Evolutionary conservation across 35 echinoderm and acorn worm genomes (phyloP).

Genomic region (Stichopus chloronotus): DNA sequence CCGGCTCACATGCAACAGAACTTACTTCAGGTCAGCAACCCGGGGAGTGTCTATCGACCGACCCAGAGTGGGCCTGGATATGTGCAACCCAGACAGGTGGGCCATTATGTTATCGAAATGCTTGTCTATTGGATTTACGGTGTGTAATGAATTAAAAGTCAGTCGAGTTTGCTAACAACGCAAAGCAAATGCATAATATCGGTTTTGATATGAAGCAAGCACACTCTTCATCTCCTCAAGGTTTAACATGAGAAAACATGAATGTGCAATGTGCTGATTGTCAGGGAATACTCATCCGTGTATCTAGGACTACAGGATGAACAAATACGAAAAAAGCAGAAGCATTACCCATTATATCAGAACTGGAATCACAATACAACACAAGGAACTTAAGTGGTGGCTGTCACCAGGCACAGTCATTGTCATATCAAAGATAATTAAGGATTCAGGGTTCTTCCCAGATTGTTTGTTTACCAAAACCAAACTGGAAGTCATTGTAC

Average conservation of each 20-base stretch:
- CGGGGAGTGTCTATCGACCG: constrained; percentile 64
- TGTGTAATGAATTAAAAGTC: background rate
- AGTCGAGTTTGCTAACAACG: background rate
- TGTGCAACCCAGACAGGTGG: constrained; percentile 81
- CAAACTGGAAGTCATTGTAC: too few species aligned
- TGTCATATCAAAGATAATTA: too few species aligned
- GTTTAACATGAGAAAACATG: too few species aligned
- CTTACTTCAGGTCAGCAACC: background rate
- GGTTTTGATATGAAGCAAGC: background rate
- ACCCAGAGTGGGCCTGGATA: constrained; percentile 75
- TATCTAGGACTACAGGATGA: too few species aligned
- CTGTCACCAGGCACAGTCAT: too few species aligned
- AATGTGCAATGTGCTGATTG: background rate
- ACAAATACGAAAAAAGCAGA: too few species aligned
- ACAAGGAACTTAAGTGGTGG: too few species aligned
- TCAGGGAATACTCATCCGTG: background rate
- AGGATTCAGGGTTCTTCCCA: too few species aligned
- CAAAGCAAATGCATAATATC: background rate
- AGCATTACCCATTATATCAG: too few species aligned
- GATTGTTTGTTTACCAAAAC: too few species aligned
- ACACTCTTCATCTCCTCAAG: background rate
- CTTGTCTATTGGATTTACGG: background rate
- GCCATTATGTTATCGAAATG: background rate
- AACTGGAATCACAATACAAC: too few species aligned
- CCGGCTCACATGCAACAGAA: constrained; percentile 38